These are phyloP conservation scores for Tetragonisca angustula DNA, from an alignment of 2,888 invertebrate species.

Conservation along the genomic window DNA sequence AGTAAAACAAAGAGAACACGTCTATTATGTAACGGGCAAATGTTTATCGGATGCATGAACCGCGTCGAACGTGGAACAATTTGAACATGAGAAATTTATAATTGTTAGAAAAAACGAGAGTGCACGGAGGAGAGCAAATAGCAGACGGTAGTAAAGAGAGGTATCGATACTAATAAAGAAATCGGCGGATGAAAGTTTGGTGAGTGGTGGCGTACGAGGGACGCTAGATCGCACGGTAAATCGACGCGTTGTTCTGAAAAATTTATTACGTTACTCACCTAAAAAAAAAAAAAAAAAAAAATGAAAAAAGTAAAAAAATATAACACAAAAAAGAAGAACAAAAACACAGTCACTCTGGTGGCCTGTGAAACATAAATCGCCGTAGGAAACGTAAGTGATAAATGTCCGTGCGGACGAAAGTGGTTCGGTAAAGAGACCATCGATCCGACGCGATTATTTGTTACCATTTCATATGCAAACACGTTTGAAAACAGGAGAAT, in stretches of 20 bases:
- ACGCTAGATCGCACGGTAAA: slow-evolving; percentile 44
- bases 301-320: too few species aligned
- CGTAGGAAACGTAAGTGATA: slow-evolving; percentile 53
- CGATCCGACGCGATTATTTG: not conserved
- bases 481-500: too few species aligned
- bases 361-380: slow-evolving; percentile 51
- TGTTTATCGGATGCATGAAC: slow-evolving; percentile 48
- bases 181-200: slow-evolving; percentile 2
- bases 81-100: slow-evolving; percentile 58
- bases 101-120: slow-evolving; percentile 37
- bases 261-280: slow-evolving; percentile 55
- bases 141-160: not conserved
- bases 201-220: slow-evolving; percentile 11
- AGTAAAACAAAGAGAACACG: not conserved
- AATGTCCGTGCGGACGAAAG: slow-evolving; percentile 45
- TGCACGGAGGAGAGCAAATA: not conserved
- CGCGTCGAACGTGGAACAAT: slow-evolving; percentile 54
- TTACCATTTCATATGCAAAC: not conserved
- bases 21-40: not conserved
- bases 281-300: not conserved
- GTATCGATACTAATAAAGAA: slow-evolving; percentile 16
- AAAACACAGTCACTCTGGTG: slow-evolving; percentile 46
- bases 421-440: slow-evolving; percentile 38
- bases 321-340: too few species aligned
- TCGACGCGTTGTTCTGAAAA: slow-evolving; percentile 52